Evolutionary conservation across 2,797 vertebrate genomes (phyloP).

Genomic region (Ficedula albicollis): DNA sequence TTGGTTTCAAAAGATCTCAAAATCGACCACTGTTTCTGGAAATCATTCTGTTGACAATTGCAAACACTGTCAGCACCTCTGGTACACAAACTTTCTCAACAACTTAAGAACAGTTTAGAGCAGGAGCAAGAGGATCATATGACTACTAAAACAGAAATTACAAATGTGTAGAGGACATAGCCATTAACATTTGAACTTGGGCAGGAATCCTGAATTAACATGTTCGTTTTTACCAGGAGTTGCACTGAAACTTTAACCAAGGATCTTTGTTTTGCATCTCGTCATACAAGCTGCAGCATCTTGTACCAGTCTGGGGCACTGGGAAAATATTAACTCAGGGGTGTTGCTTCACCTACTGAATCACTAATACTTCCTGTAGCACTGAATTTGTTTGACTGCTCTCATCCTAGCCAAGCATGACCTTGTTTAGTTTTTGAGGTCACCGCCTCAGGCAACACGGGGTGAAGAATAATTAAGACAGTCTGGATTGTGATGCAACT

Average conservation of each 20-base stretch:
- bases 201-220: neutral
- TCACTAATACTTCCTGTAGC: slow-evolving; percentile 16
- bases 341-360: slow-evolving; percentile 1
- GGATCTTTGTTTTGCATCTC: neutral
- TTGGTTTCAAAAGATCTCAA: neutral
- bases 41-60: neutral
- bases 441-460: neutral
- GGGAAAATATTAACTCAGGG: slow-evolving; percentile 7
- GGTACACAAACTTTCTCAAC: neutral
- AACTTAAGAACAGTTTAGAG: neutral
- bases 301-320: neutral
- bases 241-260: neutral
- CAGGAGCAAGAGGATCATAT: neutral
- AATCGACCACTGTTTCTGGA: neutral
- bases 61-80: neutral
- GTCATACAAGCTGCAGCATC: neutral
- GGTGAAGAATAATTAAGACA: slow-evolving; percentile 43
- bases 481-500: slow-evolving; percentile 36
- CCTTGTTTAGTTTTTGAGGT: slow-evolving; percentile 22
- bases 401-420: slow-evolving; percentile 1
- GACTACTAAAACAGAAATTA: neutral
- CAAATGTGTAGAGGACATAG: neutral
- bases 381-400: neutral
- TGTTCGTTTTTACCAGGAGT: neutral
- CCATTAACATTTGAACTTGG: neutral